Percentiles rank a stretch among this genome's conserved stretches.
These are phyloP conservation scores for Tetheella fluctuosa DNA, from an alignment of 2,888 invertebrate genomes.

Conservation along the genomic window DNA sequence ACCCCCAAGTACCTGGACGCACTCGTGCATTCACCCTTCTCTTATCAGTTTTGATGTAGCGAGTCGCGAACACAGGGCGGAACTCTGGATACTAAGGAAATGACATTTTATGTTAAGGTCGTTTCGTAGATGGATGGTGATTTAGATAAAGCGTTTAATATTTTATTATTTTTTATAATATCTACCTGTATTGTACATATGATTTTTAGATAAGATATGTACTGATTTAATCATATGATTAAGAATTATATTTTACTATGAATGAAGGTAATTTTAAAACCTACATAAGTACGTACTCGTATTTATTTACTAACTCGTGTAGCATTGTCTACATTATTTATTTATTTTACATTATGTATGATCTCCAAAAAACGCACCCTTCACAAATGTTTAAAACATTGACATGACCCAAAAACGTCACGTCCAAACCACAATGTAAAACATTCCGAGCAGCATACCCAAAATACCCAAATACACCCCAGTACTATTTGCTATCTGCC, in stretches of 20 bases:
- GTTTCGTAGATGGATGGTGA: constrained; percentile 20
- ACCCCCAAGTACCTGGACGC: constrained; percentile 76
- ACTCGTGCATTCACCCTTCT: constrained; percentile 80
- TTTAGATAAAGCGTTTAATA: constrained; percentile 21
- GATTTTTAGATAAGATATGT: too few relatives aligned
- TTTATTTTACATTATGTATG: neutral
- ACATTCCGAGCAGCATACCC: constrained; percentile 9
- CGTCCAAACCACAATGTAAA: constrained; percentile 12
- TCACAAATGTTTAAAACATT: neutral
- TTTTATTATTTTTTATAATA: constrained; percentile 17
- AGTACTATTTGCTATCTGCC: constrained; percentile 64
- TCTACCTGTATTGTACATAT: neutral
- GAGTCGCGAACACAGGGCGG: constrained; percentile 64
- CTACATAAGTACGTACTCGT: too few relatives aligned
- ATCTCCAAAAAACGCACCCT: too few relatives aligned
- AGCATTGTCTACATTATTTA: neutral
- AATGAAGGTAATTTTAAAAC: too few relatives aligned
- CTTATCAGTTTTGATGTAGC: constrained; percentile 78
- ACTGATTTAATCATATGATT: too few relatives aligned
- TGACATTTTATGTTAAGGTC: constrained; percentile 44
- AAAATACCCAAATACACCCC: constrained; percentile 45
- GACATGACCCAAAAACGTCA: constrained; percentile 1
- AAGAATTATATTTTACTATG: too few relatives aligned
- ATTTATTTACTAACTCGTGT: neutral
- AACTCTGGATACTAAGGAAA: constrained; percentile 58